Conservation (phyloP, 2,888 invertebrate species). For the Auanema sp. region DNA sequence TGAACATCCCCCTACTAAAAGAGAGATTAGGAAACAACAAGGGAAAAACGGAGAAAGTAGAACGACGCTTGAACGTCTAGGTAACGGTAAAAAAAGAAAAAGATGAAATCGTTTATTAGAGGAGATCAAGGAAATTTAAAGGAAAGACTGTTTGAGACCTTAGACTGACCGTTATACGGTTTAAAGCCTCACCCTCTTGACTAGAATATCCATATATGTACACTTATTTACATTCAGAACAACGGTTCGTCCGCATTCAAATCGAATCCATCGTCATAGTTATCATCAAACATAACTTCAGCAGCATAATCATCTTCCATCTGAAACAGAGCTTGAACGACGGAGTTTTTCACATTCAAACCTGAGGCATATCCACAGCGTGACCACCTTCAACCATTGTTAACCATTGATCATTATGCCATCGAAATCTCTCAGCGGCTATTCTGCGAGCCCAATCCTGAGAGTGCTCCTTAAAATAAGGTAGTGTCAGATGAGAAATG, state of each 20-base stretch:
- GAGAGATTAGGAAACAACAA: background rate
- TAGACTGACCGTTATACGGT: too few relatives aligned
- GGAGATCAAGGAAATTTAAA: too few relatives aligned
- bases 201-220: too few relatives aligned
- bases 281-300: conserved; percentile 37
- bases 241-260: conserved; percentile 11
- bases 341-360: background rate
- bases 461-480: conserved; percentile 73
- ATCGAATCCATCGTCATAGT: conserved; percentile 36
- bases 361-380: conserved; percentile 4
- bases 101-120: too few relatives aligned
- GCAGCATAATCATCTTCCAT: conserved; percentile 32
- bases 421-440: conserved; percentile 90
- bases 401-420: conserved; percentile 97
- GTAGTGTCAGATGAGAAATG: background rate
- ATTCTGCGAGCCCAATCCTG: conserved; percentile 90
- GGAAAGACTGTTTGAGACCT: too few relatives aligned
- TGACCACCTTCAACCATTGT: conserved; percentile 78
- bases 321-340: conserved; percentile 7
- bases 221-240: background rate
- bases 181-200: too few relatives aligned
- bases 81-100: too few relatives aligned
- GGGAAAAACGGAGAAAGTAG: background rate
- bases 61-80: background rate
- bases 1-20: conserved; percentile 24